These are phyloP conservation scores for Agrochola litura DNA, from an alignment of 2,888 invertebrate genomes.

Conservation along the genomic window DNA sequence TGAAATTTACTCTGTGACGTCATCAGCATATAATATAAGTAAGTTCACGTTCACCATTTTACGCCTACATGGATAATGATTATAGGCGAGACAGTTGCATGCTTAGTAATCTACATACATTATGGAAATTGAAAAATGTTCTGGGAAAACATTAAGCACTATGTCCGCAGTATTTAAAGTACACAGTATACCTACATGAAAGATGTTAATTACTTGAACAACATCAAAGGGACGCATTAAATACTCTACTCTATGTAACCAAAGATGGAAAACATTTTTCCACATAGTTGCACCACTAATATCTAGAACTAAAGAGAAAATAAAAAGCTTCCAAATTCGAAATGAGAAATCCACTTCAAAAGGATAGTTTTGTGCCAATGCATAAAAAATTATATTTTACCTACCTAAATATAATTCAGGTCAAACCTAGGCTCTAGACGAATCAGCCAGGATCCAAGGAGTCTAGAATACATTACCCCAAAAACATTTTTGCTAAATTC, in stretches of 20 bases:
- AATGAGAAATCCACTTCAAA: not conserved
- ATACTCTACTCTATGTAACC: not conserved
- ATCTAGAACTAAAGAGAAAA: not conserved
- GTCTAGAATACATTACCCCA: slow-evolving; percentile 14
- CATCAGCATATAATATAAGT: not conserved
- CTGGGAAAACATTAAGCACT: slow-evolving; percentile 1
- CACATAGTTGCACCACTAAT: not conserved
- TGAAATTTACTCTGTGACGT: not conserved
- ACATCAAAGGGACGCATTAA: slow-evolving; percentile 1
- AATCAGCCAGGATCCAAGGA: slow-evolving; percentile 15
- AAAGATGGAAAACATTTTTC: not conserved
- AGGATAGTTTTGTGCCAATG: slow-evolving; percentile 5
- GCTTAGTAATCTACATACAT: not conserved
- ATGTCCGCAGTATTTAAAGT: not conserved
- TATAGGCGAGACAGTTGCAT: not conserved
- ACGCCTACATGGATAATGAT: not conserved
- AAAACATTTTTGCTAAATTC: slow-evolving; percentile 21
- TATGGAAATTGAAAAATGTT: not conserved
- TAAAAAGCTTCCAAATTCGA: not conserved
- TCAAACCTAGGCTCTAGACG: slow-evolving; percentile 14
- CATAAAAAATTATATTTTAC: slow-evolving; percentile 37
- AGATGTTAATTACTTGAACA: slow-evolving; percentile 9
- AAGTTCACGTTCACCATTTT: not conserved
- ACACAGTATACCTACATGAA: not conserved
- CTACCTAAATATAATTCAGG: no score